A percentile compares a stretch with the other conserved stretches of the same genome.
Evolutionary conservation across 2,113 vertebrate species (phyloP).

Genomic region (Mesembrinibis cayennensis): DNA sequence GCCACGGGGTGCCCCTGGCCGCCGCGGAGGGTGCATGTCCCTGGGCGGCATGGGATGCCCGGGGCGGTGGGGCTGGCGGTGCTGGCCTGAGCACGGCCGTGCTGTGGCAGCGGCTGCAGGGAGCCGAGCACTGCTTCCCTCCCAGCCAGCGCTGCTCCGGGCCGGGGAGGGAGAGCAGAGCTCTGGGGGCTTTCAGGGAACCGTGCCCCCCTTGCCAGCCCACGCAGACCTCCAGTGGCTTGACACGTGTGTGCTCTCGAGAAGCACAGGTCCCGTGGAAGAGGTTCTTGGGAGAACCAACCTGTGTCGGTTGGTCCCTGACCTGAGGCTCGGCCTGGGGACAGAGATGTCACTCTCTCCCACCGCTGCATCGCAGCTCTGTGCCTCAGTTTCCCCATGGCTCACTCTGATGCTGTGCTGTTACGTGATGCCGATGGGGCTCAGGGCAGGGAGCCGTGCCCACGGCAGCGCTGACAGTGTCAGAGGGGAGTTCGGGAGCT

Average conservation of each 20-base stretch:
- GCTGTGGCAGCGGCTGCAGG: not conserved
- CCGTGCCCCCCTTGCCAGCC: not conserved
- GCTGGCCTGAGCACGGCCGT: not conserved
- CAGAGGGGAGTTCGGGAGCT: not conserved
- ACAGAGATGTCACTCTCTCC: fast-evolving
- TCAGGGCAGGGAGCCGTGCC: not conserved
- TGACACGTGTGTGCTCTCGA: fast-evolving
- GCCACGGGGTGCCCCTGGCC: not conserved
- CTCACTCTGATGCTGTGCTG: not conserved
- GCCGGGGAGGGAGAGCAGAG: not conserved
- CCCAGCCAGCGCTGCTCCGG: not conserved
- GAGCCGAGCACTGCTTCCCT: fast-evolving
- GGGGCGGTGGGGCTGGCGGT: not conserved
- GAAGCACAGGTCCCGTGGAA: not conserved
- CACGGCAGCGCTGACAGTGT: fast-evolving
- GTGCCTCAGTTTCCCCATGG: not conserved
- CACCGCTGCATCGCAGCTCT: fast-evolving
- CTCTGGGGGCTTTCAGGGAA: fast-evolving
- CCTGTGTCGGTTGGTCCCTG: fast-evolving
- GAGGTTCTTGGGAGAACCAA: not conserved
- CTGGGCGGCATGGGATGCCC: too few relatives aligned
- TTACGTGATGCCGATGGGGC: not conserved
- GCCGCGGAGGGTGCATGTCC: not conserved
- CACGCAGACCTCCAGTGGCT: not conserved
- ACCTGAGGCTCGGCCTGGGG: not conserved